Base-by-base conservation (phyloP, 2,888 invertebrate species). In the Trachelus tabidus region DNA sequence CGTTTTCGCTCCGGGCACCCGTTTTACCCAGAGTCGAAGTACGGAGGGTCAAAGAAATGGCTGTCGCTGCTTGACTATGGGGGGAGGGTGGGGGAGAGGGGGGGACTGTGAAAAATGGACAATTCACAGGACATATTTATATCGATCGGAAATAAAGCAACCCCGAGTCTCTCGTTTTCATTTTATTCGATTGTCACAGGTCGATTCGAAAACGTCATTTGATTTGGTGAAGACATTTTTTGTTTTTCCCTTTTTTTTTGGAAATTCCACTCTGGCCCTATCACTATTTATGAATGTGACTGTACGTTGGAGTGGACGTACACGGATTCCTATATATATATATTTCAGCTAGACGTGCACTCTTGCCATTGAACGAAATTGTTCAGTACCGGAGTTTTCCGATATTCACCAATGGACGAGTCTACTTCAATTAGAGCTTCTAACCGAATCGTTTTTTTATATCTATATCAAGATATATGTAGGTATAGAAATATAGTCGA, bases 391-490 rank as follows among this genome's bases (percentile, higher is more conserved):
- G 74, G n/a, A 74, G 73, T 74, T 74, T 74, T 74, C 74, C 74
- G 74, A 74, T 74, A 74, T 74, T 74, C 74, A 35, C 34, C 74
- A 15, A 34, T 31, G 74, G 74, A 31, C 37, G 71, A 35, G 78
- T 80, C 81, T 83, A 84, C 83, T 86, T 86, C 84, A 85, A 87
- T 87, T 87, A 87, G 83, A 86, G 79, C 82, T 84, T 81, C 82
- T 79, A 81, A 81, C 83, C 84, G 85, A 86, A 85, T 84, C 82
- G 83, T 83, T 83, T 81, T 71, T 33, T 71, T 71, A 15, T 71
- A 71, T 71, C 6, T 56, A 56, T 56, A 56, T 56, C 15, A 56
- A 56, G 23, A 23, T 56, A 56, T 23, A 15, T 23, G 23, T 9
- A 56, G 23, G 9, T 15, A 56, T 56, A 56, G 56, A 56, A 56